These are phyloP conservation scores for Micrastur ruficollis DNA, from an alignment of 2,797 vertebrate species.

Conservation along the genomic window DNA sequence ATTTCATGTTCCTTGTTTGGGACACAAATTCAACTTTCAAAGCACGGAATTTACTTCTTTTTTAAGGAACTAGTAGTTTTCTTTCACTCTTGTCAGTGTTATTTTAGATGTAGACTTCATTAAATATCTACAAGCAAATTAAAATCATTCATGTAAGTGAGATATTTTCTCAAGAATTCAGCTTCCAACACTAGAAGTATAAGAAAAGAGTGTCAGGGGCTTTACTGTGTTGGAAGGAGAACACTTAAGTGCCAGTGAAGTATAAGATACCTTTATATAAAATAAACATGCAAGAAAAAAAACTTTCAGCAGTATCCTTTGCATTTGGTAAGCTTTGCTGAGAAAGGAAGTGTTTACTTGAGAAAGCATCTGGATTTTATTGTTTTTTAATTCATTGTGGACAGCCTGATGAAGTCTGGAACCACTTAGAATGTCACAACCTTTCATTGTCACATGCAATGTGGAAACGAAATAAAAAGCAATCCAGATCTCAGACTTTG, in stretches of 20 bases:
- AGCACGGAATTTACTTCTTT: background rate
- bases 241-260: background rate
- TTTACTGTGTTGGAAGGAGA: background rate
- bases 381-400: conserved; percentile 27
- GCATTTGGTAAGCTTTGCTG: background rate
- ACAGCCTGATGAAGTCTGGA: conserved; percentile 58
- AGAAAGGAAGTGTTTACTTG: conserved; percentile 46
- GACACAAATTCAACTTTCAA: background rate
- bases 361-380: conserved; percentile 53
- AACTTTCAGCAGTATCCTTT: background rate
- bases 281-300: background rate
- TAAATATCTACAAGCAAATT: conserved; percentile 12
- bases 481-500: background rate
- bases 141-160: background rate
- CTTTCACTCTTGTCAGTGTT: background rate
- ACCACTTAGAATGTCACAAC: conserved; percentile 65
- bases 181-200: background rate
- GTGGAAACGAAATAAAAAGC: conserved; percentile 38
- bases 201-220: background rate
- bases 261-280: background rate
- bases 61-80: background rate
- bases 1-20: background rate
- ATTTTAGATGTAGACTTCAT: background rate
- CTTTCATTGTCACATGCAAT: conserved; percentile 67
- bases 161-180: background rate